phyloP scores from a whole-genome alignment of 2,113 vertebrate genomes.

The Pardalotus punctatus region DNA sequence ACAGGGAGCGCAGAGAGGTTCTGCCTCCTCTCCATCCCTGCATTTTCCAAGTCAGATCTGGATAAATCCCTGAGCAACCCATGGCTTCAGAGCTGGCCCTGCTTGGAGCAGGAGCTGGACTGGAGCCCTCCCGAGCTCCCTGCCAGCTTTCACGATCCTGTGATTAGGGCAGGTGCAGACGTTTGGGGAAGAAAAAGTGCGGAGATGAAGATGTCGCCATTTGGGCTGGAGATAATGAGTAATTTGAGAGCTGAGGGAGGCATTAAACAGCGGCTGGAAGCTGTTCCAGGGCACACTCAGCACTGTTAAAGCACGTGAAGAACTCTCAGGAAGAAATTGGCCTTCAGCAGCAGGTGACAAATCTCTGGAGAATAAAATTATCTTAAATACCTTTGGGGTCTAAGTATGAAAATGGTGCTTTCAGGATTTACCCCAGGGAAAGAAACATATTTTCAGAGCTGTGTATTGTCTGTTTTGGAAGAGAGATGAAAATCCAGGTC shows the following conservation, averaged over 20 bases:
- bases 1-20: neutral
- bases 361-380: neutral
- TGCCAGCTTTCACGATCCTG: neutral
- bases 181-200: neutral
- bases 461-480: neutral
- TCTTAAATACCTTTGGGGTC: neutral
- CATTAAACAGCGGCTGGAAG: neutral
- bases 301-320: neutral
- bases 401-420: neutral
- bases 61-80: neutral
- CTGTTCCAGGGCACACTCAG: neutral
- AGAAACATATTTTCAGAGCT: neutral
- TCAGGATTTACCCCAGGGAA: neutral
- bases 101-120: neutral
- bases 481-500: neutral
- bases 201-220: neutral
- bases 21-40: neutral
- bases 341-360: neutral
- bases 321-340: neutral
- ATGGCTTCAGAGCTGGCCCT: neutral
- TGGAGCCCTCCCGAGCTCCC: neutral
- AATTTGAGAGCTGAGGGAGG: neutral
- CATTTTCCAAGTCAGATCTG: rapidly evolving
- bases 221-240: neutral
- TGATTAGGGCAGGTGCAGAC: neutral